Base-by-base conservation (phyloP, 53 echinoderm and acorn worm species). In the Paracentrotus lividus region DNA sequence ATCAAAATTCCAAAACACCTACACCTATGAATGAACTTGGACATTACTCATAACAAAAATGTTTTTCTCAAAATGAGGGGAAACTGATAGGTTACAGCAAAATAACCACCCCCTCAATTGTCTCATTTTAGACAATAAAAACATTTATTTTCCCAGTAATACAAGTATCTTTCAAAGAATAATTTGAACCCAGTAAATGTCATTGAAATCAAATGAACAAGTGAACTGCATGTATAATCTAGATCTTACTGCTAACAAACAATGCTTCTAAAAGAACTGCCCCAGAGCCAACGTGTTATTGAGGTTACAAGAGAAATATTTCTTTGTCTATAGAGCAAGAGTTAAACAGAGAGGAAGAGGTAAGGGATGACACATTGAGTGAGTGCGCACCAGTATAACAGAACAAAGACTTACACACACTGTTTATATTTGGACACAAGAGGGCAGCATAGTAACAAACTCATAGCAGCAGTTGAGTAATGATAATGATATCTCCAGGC, bases 251-350 rank as follows among this genome's bases (percentile, higher is more conserved):
- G 8, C 33, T 13, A 38, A 27, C 81, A 81, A 81, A 81, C 81
- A 81, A 81, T 81, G 26, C 44, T 18, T 24, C 44, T 24, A 21
- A 43, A 36, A 81, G 47, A 1, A 26, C 23, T 27, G 9, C 26
- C 81, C 49, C 18, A 2, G n/a, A 14, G 81, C 24, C 24, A 45
- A 47, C 44, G 24, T 47, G 27, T 47, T 81, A 47, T 81, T 81
- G 81, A 81, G 81, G 81, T 81, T 24, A 45, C 44, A 47, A 81
- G 81, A 81, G 81, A 81, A 81, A 81, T 81, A 81, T 81, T 81
- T 81, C 81, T 81, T 81, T 81, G 81, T 81, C 47, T 81, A 27
- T 26, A 49, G n/a, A 47, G 72, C 81, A 45, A 3, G 45, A 81
- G 18, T 32, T 44, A 44, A 3, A 47, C 12, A 8, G 44, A 81